phyloP scores from a whole-genome alignment of 2,797 vertebrate genomes.

The Alca torda region DNA sequence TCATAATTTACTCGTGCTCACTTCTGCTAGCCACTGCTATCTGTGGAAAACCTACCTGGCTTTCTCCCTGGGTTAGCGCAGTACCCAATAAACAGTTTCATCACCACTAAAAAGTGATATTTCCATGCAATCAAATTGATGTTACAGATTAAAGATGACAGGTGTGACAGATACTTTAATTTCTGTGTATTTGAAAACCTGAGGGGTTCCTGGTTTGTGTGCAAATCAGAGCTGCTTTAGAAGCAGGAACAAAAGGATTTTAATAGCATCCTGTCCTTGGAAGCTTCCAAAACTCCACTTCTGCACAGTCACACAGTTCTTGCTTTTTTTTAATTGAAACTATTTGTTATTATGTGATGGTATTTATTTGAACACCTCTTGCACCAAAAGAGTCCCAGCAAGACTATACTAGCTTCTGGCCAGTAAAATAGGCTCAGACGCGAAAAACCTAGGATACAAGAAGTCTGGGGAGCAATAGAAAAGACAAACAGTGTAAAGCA shows the following conservation, averaged over 20 bases:
- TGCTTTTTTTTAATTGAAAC: slow-evolving; percentile 26
- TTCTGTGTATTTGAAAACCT: not conserved
- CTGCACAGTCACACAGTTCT: not conserved
- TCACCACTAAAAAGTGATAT: not conserved
- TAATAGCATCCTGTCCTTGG: not conserved
- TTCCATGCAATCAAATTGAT: slow-evolving; percentile 16
- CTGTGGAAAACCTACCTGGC: not conserved
- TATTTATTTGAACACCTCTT: not conserved
- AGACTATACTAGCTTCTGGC: not conserved
- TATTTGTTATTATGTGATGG: not conserved
- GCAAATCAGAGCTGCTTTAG: not conserved
- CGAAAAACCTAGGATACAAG: not conserved
- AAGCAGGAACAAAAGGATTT: slow-evolving; percentile 6
- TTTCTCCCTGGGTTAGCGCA: not conserved
- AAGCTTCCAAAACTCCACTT: not conserved
- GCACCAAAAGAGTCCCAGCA: not conserved
- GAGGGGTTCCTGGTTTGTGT: not conserved
- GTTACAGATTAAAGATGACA: slow-evolving; percentile 16
- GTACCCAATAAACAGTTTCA: not conserved
- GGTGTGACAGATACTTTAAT: slow-evolving; percentile 8
- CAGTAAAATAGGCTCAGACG: not conserved
- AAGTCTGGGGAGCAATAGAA: slow-evolving; percentile 6
- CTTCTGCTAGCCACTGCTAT: not conserved
- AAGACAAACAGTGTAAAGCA: not conserved
- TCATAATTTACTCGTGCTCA: not conserved